These are phyloP conservation scores for Leucania comma DNA, from an alignment of 2,888 invertebrate species.

Conservation along the genomic window DNA sequence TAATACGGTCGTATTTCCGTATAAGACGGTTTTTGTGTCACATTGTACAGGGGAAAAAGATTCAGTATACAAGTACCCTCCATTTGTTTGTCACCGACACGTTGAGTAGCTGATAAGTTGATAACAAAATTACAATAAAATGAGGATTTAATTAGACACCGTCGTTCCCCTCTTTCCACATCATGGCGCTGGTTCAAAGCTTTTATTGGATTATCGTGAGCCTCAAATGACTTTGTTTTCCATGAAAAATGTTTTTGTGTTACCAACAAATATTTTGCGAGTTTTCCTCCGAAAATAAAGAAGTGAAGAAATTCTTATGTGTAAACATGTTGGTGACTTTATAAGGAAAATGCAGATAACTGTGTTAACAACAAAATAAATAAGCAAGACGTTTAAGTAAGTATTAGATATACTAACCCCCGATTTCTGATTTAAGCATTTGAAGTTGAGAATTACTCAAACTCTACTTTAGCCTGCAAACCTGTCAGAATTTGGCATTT, in stretches of 20 bases:
- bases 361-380: conserved; percentile 5
- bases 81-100: conserved; percentile 34
- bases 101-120: conserved; percentile 29
- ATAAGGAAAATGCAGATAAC: conserved; percentile 21
- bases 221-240: conserved; percentile 23
- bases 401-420: conserved; percentile 2
- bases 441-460: no score
- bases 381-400: conserved; percentile 8
- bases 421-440: no score
- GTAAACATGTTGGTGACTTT: conserved; percentile 2
- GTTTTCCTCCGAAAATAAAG: conserved; percentile 14
- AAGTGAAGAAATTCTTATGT: not conserved
- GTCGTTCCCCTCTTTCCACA: conserved; percentile 25
- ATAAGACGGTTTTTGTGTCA: conserved; percentile 41
- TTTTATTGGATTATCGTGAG: conserved; percentile 46
- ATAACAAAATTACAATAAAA: conserved; percentile 54
- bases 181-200: conserved; percentile 28
- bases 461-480: no score
- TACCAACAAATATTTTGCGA: conserved; percentile 5
- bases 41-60: conserved; percentile 23
- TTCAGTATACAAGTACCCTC: conserved; percentile 24
- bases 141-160: conserved; percentile 52
- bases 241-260: conserved; percentile 1
- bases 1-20: conserved; percentile 39
- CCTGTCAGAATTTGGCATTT: no score